Conservation (phyloP, 2,797 vertebrate genomes). For the Lates japonicus region DNA sequence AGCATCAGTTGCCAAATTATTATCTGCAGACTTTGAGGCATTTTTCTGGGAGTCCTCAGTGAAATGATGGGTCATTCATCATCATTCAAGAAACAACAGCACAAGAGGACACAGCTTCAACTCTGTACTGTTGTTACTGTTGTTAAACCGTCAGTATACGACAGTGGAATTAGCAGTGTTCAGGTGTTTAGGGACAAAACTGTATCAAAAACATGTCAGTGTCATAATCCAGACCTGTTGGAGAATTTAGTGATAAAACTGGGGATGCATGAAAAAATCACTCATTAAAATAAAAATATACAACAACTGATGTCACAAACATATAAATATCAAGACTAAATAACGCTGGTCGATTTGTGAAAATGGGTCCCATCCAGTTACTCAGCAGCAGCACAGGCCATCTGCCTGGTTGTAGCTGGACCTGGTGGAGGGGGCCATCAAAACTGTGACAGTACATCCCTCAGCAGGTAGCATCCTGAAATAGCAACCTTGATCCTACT, state of each 20-base stretch:
- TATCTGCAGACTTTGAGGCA: not conserved
- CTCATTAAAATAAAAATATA: not conserved
- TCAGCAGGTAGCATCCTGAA: constrained; percentile 82
- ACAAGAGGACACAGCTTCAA: not conserved
- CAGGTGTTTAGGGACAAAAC: not conserved
- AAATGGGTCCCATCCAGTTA: constrained; percentile 34
- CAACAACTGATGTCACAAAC: not conserved
- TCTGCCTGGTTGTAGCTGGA: not conserved
- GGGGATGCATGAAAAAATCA: not conserved
- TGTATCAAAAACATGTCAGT: not conserved
- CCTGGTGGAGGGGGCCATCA: constrained; percentile 67
- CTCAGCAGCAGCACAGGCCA: constrained; percentile 39
- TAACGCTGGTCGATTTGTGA: constrained; percentile 27
- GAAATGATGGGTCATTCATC: not conserved
- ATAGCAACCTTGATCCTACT: constrained; percentile 85
- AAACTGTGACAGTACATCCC: constrained; percentile 79
- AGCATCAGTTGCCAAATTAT: not conserved
- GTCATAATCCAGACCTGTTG: not conserved
- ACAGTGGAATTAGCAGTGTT: too few species aligned
- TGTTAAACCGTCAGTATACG: constrained; percentile 15
- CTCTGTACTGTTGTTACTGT: constrained; percentile 9
- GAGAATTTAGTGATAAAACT: constrained; percentile 1
- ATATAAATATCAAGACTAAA: constrained; percentile 9
- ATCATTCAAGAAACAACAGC: not conserved
- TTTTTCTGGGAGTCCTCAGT: not conserved